These are phyloP conservation scores for Drosophila affinis DNA, from an alignment of 2,888 invertebrate species.

Conservation along the genomic window DNA sequence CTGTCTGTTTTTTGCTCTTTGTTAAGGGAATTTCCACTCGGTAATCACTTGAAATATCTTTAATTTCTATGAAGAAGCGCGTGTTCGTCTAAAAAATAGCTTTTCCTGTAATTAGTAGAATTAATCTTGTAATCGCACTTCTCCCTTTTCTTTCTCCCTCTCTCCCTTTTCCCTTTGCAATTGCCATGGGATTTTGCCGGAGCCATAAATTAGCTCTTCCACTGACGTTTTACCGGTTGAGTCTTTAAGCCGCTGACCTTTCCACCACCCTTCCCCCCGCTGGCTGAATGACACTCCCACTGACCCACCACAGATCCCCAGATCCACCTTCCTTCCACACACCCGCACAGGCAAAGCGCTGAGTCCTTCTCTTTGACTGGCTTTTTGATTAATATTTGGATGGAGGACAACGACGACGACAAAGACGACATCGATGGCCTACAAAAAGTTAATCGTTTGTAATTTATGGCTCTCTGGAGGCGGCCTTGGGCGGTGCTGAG, in stretches of 20 bases:
- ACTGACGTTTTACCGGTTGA: slow-evolving; percentile 23
- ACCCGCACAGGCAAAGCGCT: neutral
- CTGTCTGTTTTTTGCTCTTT: too few relatives aligned
- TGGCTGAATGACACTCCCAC: neutral
- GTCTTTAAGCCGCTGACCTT: slow-evolving; percentile 37
- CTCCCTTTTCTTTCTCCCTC: neutral
- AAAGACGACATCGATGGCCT: slow-evolving; percentile 38
- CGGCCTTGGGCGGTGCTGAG: slow-evolving; percentile 2
- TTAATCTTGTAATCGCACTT: too few relatives aligned
- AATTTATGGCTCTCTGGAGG: slow-evolving; percentile 68
- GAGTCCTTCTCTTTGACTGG: neutral
- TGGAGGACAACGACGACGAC: slow-evolving; percentile 34
- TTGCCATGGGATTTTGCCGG: slow-evolving; percentile 16
- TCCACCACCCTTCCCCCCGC: slow-evolving; percentile 5
- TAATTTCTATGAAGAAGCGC: neutral
- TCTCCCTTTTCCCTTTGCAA: slow-evolving; percentile 3
- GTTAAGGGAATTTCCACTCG: neutral
- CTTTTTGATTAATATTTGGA: slow-evolving; percentile 38
- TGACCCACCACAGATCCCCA: neutral
- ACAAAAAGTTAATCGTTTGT: slow-evolving; percentile 76
- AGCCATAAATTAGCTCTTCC: slow-evolving; percentile 39
- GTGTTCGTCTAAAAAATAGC: neutral
- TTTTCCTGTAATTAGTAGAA: neutral
- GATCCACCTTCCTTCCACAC: too few relatives aligned
- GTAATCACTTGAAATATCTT: neutral